A percentile compares a stretch with the other conserved stretches of the same genome.
Conservation (phyloP, 2,888 invertebrate species). For the Acanthosepion esculentum region DNA sequence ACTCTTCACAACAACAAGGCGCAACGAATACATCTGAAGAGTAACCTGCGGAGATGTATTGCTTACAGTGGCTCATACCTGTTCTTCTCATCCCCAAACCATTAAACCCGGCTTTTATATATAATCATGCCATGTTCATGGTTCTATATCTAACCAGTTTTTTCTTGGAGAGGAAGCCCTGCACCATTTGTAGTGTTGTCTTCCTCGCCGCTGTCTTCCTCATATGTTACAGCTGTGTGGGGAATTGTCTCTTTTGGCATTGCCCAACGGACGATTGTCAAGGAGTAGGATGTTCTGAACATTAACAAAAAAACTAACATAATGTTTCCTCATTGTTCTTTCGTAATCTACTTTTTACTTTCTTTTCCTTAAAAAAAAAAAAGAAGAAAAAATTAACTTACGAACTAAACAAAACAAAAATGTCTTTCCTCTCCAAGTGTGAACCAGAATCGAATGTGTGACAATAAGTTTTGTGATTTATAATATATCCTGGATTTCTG, state of each 20-base stretch:
- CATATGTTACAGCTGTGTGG: conserved; percentile 96
- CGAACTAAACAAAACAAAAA: neutral
- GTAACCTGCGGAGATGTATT: conserved; percentile 69
- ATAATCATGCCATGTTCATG: conserved; percentile 96
- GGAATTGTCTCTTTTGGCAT: conserved; percentile 88
- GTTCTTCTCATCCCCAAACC: conserved; percentile 98
- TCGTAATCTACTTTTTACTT: neutral
- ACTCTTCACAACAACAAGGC: neutral
- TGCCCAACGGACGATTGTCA: conserved; percentile 66
- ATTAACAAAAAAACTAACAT: conserved; percentile 35
- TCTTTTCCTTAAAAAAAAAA: no score
- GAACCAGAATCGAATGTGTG: neutral
- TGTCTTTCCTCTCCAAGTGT: neutral
- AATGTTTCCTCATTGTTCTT: no score
- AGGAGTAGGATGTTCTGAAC: conserved; percentile 57
- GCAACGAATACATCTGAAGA: neutral
- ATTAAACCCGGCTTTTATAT: conserved; percentile 93
- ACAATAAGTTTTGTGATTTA: no score
- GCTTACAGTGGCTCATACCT: conserved; percentile 84
- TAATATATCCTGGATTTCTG: neutral
- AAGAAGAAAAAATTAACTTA: neutral
- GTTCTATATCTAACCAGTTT: conserved; percentile 96
- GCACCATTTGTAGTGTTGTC: conserved; percentile 96
- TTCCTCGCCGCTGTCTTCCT: conserved; percentile 94
- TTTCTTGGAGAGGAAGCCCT: conserved; percentile 96